phyloP scores from a whole-genome alignment of 2,113 vertebrate species.

The Chamaea fasciata region DNA sequence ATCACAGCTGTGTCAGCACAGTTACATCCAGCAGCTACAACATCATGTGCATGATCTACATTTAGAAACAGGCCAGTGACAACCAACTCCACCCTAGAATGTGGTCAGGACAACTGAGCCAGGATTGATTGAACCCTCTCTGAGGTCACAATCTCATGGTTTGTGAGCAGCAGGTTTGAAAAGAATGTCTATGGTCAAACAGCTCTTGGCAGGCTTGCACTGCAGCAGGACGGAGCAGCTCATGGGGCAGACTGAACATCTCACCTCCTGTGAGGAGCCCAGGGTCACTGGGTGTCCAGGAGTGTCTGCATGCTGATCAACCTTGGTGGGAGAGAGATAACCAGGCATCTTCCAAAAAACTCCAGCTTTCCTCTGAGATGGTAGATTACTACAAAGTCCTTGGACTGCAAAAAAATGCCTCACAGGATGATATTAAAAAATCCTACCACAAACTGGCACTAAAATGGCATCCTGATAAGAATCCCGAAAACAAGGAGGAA shows the following conservation, averaged over 20 bases:
- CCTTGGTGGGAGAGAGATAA: not conserved
- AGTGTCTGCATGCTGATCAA: not conserved
- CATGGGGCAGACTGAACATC: not conserved
- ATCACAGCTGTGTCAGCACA: not conserved
- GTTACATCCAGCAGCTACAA: not conserved
- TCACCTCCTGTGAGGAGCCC: not conserved
- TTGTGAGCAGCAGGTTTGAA: not conserved
- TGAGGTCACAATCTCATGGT: conserved; percentile 3
- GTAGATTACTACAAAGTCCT: conserved; percentile 81
- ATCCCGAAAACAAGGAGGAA: conserved; percentile 81
- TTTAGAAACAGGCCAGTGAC: not conserved
- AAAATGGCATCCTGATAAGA: conserved; percentile 93
- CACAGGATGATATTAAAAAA: conserved; percentile 85
- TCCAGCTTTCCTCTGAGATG: conserved; percentile 13
- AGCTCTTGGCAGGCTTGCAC: not conserved
- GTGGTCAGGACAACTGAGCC: not conserved
- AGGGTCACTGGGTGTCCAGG: not conserved
- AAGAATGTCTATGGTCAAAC: not conserved
- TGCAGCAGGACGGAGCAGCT: not conserved
- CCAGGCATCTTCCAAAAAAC: not conserved
- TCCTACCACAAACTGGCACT: conserved; percentile 85
- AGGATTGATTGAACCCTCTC: not conserved
- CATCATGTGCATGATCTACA: fast-evolving
- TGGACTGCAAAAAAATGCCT: conserved; percentile 72
- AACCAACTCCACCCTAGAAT: not conserved